Evolutionary conservation across 1,140 invertebrate species (phyloP), one percentile per base, ranked within the genome.

Genomic region (Diorhabda sublineata): DNA sequence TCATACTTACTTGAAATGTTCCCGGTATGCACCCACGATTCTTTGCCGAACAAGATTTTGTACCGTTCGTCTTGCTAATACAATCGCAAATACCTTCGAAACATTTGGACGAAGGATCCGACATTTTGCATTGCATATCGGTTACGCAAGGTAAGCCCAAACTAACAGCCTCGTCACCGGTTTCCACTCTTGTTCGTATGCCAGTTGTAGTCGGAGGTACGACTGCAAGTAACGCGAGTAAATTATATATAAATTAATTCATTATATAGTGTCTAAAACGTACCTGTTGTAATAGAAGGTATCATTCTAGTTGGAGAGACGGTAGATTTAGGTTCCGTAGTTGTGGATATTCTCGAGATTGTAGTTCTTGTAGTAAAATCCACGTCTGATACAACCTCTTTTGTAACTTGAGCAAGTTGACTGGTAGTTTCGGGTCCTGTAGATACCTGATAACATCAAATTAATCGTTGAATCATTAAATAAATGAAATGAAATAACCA

Each of bases 51-150:
- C 94, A 96, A 5, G 80, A 78, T 3, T 82, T 83, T 42, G 83
- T 84, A 72, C 74, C 75, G 75, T 87, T 84, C 58, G 81, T 79
- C 58, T 83, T 77, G 68, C 84, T 81, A 3, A 86, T 81, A 76
- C 94, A 96, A 75, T 95, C 92, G 74, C 94, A 96, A 9, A 91
- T 81, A 11, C 93, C 92, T 61, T 85, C 84, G n/a, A 90, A 81
- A 77, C 94, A 96, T 45, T 87, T 82, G 0, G 92, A 91, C 73
- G 90, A 84, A 2, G 89, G 85, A 83, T 96, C 94, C 2, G 92
- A 87, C 69, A 88, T 83, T 72, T 89, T 87, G 80, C 94, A 96
- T 81, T 96, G 92, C 11, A 87, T 78, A 78, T 93, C 89, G 4
- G 84, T 85, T n/a, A 85, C 79, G 74, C 94, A 96, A 2, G 86